A percentile compares a stretch with the other conserved stretches of the same genome.
Conservation (phyloP, 2,113 vertebrate species). For the Tragulus kanchil region DNA sequence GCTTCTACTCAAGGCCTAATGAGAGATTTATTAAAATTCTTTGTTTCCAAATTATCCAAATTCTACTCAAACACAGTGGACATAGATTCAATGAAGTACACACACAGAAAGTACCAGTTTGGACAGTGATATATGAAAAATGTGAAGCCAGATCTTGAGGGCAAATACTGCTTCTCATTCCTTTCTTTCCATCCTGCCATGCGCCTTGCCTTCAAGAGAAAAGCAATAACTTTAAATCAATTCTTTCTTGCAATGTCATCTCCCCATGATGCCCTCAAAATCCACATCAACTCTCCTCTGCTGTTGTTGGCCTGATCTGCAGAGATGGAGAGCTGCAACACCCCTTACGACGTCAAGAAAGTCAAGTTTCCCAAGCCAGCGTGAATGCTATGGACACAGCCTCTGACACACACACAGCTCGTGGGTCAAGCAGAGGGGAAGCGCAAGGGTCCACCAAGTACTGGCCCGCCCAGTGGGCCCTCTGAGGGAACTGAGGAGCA, state of each 20-base stretch:
- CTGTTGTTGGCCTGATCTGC: slow-evolving; percentile 71
- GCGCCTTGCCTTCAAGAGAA: slow-evolving; percentile 51
- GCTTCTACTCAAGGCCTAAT: background rate
- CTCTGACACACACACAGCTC: slow-evolving; percentile 38
- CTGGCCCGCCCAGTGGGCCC: slow-evolving; percentile 39
- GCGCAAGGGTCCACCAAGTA: slow-evolving; percentile 10
- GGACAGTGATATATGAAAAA: slow-evolving; percentile 26
- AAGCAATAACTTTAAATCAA: slow-evolving; percentile 64
- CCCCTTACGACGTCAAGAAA: slow-evolving; percentile 59
- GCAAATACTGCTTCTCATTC: background rate
- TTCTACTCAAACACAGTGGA: slow-evolving; percentile 32
- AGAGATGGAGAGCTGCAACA: slow-evolving; percentile 61
- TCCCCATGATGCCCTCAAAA: slow-evolving; percentile 63
- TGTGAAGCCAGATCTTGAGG: background rate
- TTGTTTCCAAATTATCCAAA: slow-evolving; percentile 56
- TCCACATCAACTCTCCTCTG: slow-evolving; percentile 66
- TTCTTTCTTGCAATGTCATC: slow-evolving; percentile 70
- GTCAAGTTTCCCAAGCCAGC: slow-evolving; percentile 68
- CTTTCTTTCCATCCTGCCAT: slow-evolving; percentile 55
- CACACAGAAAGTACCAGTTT: background rate
- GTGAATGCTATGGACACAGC: slow-evolving; percentile 60
- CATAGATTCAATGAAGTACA: slow-evolving; percentile 1
- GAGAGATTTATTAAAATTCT: slow-evolving; percentile 36
- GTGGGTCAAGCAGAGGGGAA: slow-evolving; percentile 71
- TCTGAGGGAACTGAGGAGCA: slow-evolving; percentile 53